Percentiles rank a stretch among this genome's conserved stretches.
phyloP scores from a whole-genome alignment of 1,140 invertebrate species.

The Tribolium madens region DNA sequence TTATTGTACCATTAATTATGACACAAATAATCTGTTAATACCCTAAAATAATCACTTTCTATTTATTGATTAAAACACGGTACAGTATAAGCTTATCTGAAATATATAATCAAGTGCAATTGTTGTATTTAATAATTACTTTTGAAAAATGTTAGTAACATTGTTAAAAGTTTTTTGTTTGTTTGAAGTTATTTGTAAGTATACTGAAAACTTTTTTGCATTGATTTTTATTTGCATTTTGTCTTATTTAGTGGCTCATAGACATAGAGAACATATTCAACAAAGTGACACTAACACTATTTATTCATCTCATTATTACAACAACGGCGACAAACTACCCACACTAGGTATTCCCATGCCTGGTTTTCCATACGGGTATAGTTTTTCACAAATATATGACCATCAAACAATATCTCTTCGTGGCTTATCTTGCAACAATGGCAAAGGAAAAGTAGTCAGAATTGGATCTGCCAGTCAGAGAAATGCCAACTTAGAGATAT shows the following conservation, averaged over 20 bases:
- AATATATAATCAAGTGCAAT: too few relatives aligned
- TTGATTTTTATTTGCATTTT: too few relatives aligned
- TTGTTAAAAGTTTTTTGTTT: not conserved
- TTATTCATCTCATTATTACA: not conserved
- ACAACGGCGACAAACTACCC: not conserved
- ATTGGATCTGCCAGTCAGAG: not conserved
- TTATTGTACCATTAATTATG: too few relatives aligned
- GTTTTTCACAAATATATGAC: not conserved
- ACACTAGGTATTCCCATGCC: not conserved
- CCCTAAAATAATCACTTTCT: too few relatives aligned
- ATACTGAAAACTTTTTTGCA: not conserved
- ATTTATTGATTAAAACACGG: too few relatives aligned
- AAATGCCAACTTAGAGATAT: not conserved
- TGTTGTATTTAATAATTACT: too few relatives aligned
- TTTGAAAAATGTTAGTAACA: too few relatives aligned
- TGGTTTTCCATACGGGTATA: not conserved
- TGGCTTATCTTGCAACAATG: not conserved
- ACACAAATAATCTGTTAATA: too few relatives aligned
- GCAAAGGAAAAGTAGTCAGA: not conserved
- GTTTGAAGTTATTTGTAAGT: not conserved
- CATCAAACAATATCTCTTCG: not conserved
- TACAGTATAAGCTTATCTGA: too few relatives aligned
- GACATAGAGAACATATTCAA: not conserved
- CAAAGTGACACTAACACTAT: not conserved
- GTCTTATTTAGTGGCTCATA: too few relatives aligned